Evolutionary conservation across 2,113 vertebrate species (phyloP).

Genomic region (Petroica traversi): DNA sequence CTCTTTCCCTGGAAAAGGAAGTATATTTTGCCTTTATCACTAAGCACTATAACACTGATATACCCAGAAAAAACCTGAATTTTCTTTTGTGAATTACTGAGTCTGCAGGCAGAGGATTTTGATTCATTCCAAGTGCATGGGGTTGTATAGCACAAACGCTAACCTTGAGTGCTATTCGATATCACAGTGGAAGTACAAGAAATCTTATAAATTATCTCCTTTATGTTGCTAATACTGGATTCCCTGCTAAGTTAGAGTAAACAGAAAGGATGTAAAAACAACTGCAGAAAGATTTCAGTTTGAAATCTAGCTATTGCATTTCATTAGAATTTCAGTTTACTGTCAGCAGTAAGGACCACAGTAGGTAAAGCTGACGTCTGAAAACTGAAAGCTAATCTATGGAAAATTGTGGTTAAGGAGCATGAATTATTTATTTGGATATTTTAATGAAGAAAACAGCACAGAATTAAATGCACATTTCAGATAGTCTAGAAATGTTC

Average conservation of each 20-base stretch:
- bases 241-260: constrained; percentile 65
- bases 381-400: constrained; percentile 67
- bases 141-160: background rate
- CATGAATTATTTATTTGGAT: constrained; percentile 35
- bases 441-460: constrained; percentile 50
- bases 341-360: constrained; percentile 48
- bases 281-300: constrained; percentile 44
- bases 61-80: background rate
- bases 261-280: constrained; percentile 67
- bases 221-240: constrained; percentile 48
- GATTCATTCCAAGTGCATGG: constrained; percentile 24
- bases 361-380: constrained; percentile 51
- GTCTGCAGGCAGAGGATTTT: constrained; percentile 25
- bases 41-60: background rate
- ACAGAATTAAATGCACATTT: background rate
- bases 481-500: background rate
- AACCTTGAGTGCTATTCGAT: constrained; percentile 18
- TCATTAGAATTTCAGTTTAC: constrained; percentile 56
- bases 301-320: constrained; percentile 55
- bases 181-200: background rate
- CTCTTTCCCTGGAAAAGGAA: background rate
- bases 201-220: constrained; percentile 26
- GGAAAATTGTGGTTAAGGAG: constrained; percentile 44
- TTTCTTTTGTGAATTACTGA: background rate
- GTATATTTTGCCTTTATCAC: background rate